Conservation (phyloP, 2,797 vertebrate species). For the Paedocypris micromegethes region DNA sequence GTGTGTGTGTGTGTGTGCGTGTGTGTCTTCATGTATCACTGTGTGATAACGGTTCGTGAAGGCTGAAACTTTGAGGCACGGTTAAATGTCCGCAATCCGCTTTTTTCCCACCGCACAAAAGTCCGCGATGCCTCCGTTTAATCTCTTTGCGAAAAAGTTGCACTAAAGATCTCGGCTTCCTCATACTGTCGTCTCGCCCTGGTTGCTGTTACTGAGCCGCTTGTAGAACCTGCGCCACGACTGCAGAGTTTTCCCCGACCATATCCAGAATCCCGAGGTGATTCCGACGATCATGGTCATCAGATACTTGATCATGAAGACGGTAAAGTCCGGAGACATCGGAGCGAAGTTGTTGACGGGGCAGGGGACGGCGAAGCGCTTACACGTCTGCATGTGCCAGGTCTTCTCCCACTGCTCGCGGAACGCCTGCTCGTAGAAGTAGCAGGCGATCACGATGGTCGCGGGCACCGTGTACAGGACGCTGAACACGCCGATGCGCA, state of each 20-base stretch:
- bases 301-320: slow-evolving; percentile 99
- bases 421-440: slow-evolving; percentile 98
- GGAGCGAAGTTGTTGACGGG: slow-evolving; percentile 83
- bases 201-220: slow-evolving; percentile 86
- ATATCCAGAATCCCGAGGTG: slow-evolving; percentile 98
- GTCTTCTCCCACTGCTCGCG: slow-evolving; percentile 94
- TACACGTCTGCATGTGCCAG: slow-evolving; percentile 94
- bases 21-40: too few relatives aligned
- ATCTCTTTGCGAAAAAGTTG: slow-evolving; percentile 48
- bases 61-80: too few relatives aligned
- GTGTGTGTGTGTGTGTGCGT: too few relatives aligned
- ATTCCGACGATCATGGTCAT: slow-evolving; percentile 99
- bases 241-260: slow-evolving; percentile 97
- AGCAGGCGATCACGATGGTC: slow-evolving; percentile 94
- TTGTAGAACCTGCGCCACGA: slow-evolving; percentile 97
- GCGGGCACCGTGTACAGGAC: slow-evolving; percentile 97
- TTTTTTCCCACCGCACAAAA: too few relatives aligned
- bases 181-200: slow-evolving; percentile 97
- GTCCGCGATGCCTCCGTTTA: too few relatives aligned
- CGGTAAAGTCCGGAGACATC: slow-evolving; percentile 94
- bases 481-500: slow-evolving; percentile 93
- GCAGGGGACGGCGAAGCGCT: slow-evolving; percentile 88
- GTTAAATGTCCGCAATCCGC: too few relatives aligned
- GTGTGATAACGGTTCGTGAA: too few relatives aligned
- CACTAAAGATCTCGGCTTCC: slow-evolving; percentile 2